Percentiles rank a stretch among this genome's conserved stretches.
Evolutionary conservation across 1,140 invertebrate genomes (phyloP).

Genomic region (Eurosta solidaginis): DNA sequence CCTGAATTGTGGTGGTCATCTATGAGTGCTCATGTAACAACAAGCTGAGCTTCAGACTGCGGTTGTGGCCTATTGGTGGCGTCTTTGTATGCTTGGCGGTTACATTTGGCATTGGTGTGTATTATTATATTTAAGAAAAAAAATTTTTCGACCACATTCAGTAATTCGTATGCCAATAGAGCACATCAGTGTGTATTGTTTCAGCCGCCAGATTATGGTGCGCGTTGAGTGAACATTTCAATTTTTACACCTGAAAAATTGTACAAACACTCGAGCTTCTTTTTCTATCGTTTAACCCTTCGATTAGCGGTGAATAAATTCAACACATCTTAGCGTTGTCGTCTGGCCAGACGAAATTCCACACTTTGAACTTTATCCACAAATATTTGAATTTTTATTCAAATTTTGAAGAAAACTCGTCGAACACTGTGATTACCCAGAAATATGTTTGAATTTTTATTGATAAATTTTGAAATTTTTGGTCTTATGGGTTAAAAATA

Average conservation of each 20-base stretch:
- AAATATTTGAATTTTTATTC: no score
- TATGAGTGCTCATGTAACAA: neutral
- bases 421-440: no score
- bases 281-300: neutral
- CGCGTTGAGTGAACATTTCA: slow-evolving; percentile 19
- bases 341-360: no score
- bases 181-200: neutral
- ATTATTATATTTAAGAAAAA: neutral
- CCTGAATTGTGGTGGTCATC: neutral
- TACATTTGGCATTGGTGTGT: neutral
- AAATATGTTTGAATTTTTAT: no score
- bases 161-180: neutral
- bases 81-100: no score
- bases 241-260: slow-evolving; percentile 4
- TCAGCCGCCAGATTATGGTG: neutral
- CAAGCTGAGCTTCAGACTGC: neutral
- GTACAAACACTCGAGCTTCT: neutral
- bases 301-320: no score
- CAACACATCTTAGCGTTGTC: no score
- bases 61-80: neutral
- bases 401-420: no score
- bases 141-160: neutral
- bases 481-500: no score
- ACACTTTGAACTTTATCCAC: no score
- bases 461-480: no score